Percentiles rank a stretch among this genome's conserved stretches.
Conservation (phyloP, 2,888 invertebrate species). For the Clusia tigrina region DNA sequence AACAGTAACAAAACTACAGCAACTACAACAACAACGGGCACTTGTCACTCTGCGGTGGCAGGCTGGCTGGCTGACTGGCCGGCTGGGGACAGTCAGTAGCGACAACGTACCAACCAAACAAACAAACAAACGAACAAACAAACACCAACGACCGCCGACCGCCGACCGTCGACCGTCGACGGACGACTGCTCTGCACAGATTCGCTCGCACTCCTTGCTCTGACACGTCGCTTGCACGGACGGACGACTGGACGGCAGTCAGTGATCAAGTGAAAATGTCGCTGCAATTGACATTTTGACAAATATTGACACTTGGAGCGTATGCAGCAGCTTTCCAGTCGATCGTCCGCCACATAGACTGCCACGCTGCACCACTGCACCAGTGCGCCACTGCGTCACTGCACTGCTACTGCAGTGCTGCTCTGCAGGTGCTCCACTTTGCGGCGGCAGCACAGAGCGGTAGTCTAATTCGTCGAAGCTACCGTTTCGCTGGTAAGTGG, state of each 20-base stretch:
- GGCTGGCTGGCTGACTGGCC: too few species aligned
- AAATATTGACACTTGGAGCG: slow-evolving; percentile 57
- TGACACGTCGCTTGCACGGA: too few species aligned
- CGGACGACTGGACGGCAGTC: too few species aligned
- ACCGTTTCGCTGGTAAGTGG: background rate
- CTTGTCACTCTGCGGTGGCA: slow-evolving; percentile 1
- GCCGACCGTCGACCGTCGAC: background rate
- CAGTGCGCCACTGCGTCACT: background rate
- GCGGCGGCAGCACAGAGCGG: background rate
- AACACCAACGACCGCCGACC: too few species aligned
- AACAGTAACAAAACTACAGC: too few species aligned
- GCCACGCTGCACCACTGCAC: slow-evolving; percentile 4
- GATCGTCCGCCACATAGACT: too few species aligned
- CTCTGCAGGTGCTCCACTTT: slow-evolving; percentile 3
- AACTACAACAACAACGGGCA: background rate
- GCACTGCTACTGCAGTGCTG: slow-evolving; percentile 12
- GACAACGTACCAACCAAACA: background rate
- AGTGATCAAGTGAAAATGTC: slow-evolving; percentile 62
- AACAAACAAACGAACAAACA: background rate
- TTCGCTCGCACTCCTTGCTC: background rate
- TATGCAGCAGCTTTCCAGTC: slow-evolving; percentile 15
- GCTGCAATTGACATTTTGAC: slow-evolving; percentile 60
- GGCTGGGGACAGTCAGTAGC: too few species aligned
- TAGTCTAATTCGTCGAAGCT: background rate
- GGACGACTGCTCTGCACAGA: too few species aligned